A percentile compares a stretch with the other conserved stretches of the same genome.
phyloP scores from a whole-genome alignment of 2,888 invertebrate species.

The Chydorus sphaericus region DNA sequence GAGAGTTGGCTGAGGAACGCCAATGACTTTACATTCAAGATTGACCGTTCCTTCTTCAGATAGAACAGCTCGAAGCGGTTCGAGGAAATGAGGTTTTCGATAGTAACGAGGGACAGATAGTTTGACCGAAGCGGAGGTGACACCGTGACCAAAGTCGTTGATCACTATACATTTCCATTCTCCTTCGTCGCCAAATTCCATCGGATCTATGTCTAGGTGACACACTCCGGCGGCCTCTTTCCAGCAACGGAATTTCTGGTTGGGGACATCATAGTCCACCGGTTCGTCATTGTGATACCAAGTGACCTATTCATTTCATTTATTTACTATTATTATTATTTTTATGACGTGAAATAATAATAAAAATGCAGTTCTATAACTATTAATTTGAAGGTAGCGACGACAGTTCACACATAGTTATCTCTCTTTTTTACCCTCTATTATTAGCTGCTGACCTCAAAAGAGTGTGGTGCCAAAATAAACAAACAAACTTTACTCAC shows the following conservation, averaged over 20 bases:
- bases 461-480: no score
- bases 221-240: slow-evolving; percentile 55
- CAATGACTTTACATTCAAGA: slow-evolving; percentile 78
- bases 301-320: no score
- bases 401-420: no score
- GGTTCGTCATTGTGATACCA: slow-evolving; percentile 82
- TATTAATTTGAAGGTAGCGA: no score
- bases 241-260: slow-evolving; percentile 48
- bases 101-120: slow-evolving; percentile 72
- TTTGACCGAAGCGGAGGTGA: slow-evolving; percentile 72
- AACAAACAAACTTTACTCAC: no score
- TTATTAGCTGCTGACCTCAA: no score
- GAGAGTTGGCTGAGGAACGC: slow-evolving; percentile 73
- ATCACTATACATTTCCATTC: slow-evolving; percentile 85
- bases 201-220: slow-evolving; percentile 51
- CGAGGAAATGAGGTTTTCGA: slow-evolving; percentile 73
- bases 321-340: no score
- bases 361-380: no score
- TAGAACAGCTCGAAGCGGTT: slow-evolving; percentile 66
- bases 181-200: slow-evolving; percentile 65
- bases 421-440: no score
- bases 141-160: slow-evolving; percentile 76
- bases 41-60: slow-evolving; percentile 82
- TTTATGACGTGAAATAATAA: no score
- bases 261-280: slow-evolving; percentile 36